Base-by-base conservation (phyloP, 2,888 invertebrate genomes). In the Nowickia ferox region DNA sequence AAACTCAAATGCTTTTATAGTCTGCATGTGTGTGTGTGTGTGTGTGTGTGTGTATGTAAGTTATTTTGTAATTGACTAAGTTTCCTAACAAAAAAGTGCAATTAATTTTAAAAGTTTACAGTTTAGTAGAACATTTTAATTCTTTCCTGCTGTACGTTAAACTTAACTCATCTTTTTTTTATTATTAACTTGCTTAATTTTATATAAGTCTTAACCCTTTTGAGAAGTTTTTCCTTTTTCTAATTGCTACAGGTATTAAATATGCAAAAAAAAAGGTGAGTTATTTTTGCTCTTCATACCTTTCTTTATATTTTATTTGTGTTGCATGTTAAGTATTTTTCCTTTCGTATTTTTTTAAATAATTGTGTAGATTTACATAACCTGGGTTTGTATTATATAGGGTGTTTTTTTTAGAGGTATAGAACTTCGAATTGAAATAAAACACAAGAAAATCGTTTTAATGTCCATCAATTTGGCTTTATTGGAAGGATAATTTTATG, bases 161-260 rank as follows among this genome's bases (percentile, higher is more conserved):
- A 55, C 53, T 66, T 8, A 22, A 2, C 17, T 51, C 30, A 30
- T 30, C 30, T 30, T 30, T 30, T 30, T 63, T 55, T 48, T 57
- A 80, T 48, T 80, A 72, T 65, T 42, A 80, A 80, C 63, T 80
- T 65, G 46, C 63, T 72, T 57, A 46, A 48, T 48, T 48, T 72
- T 71, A 55, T 65, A 55, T 46, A 42, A 65, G 71, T 63, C 65
- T 65, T 46, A 42, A 53, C 61, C 30, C 55, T 69, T 65, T 63
- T n/a, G 57, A 8, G 48, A 78, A 71, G 42, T 78, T 65, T 55
- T 63, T 48, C n/a, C 8, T 53, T 65, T 46, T 55, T 22, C 38
- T 79, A 63, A 79, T 55, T 80, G 65, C 48, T 65, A 51, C 11
- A 80, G 80, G 72, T 80, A 72, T 72, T 69, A 72, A 65, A 65